phyloP scores from a whole-genome alignment of 2,797 vertebrate genomes.

The Aplochiton taeniatus region DNA sequence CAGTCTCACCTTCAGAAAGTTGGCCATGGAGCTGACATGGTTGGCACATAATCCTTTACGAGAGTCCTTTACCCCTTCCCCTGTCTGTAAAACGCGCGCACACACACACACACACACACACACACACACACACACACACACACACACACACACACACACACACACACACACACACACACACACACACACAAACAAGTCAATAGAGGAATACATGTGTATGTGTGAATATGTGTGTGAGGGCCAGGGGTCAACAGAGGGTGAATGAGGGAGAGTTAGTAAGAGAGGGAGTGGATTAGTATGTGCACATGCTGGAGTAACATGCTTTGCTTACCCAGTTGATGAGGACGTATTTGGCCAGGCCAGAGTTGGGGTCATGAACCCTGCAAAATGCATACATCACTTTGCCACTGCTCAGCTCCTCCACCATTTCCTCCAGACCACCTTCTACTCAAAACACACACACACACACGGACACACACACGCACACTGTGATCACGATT shows the following conservation, averaged over 20 bases:
- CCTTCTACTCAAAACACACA: constrained; percentile 73
- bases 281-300: neutral
- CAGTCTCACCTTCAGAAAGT: constrained; percentile 82
- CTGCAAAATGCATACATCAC: constrained; percentile 96
- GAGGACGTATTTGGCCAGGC: constrained; percentile 90
- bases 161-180: neutral
- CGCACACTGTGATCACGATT: neutral
- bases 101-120: neutral
- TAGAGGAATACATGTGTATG: neutral
- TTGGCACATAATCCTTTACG: constrained; percentile 88
- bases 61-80: constrained; percentile 87
- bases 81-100: constrained; percentile 73
- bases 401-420: constrained; percentile 90
- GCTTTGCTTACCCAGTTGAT: constrained; percentile 88
- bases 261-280: constrained; percentile 21
- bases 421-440: constrained; percentile 89
- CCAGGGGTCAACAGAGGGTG: constrained; percentile 18
- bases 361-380: constrained; percentile 87
- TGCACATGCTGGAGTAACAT: no score
- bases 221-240: constrained; percentile 10
- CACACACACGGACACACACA: constrained; percentile 7
- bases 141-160: neutral
- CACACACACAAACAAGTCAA: neutral
- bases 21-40: constrained; percentile 84
- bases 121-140: constrained; percentile 4